These are phyloP conservation scores for Sycobia sp. DNA, from an alignment of 1,140 invertebrate genomes.

Conservation along the genomic window DNA sequence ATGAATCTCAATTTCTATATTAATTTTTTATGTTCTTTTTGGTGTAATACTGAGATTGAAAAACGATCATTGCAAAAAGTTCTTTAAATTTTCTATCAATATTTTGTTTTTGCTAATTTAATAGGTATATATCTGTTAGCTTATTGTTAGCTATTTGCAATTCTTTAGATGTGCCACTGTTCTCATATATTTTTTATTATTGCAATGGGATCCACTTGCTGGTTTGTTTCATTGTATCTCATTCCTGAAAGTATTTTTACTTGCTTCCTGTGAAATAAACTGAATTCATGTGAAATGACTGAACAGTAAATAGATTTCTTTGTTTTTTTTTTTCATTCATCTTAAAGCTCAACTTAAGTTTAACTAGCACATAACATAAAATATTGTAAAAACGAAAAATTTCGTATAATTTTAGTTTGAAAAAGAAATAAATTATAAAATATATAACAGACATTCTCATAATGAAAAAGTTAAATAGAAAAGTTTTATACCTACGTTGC, in stretches of 20 bases:
- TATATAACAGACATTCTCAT: slow-evolving; percentile 19
- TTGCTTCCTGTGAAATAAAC: slow-evolving; percentile 57
- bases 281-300: slow-evolving; percentile 44
- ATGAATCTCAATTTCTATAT: not conserved
- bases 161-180: slow-evolving; percentile 24
- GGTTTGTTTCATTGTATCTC: slow-evolving; percentile 50
- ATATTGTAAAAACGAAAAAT: slow-evolving; percentile 27
- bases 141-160: slow-evolving; percentile 27
- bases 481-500: slow-evolving; percentile 33
- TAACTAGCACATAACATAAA: slow-evolving; percentile 24
- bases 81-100: slow-evolving; percentile 1
- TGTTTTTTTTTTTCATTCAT: slow-evolving; percentile 13
- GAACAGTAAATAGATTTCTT: slow-evolving; percentile 22
- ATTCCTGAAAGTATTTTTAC: slow-evolving; percentile 50
- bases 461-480: slow-evolving; percentile 38
- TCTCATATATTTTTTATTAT: slow-evolving; percentile 25
- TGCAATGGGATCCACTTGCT: slow-evolving; percentile 47
- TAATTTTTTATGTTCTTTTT: not conserved
- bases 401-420: not conserved
- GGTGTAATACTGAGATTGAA: not conserved
- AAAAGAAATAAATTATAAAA: slow-evolving; percentile 28
- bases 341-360: slow-evolving; percentile 11
- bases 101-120: slow-evolving; percentile 6
- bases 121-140: slow-evolving; percentile 13
- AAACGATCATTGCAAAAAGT: not conserved